phyloP scores from a whole-genome alignment of 2,888 invertebrate species.

The Anaspis maculata region DNA sequence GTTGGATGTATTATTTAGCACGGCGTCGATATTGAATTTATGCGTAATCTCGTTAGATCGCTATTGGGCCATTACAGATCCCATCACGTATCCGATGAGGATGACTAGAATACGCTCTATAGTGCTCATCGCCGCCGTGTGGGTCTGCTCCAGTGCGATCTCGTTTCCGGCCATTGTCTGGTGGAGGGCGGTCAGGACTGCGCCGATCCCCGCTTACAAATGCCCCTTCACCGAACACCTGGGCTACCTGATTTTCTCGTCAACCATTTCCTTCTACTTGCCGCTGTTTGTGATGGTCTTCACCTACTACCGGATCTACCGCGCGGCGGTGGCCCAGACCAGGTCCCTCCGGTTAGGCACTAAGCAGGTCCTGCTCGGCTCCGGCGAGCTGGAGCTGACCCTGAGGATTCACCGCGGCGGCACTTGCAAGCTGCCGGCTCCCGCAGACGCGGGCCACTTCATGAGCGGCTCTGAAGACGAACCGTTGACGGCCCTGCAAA shows the following conservation, averaged over 20 bases:
- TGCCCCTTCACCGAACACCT: slow-evolving; percentile 96
- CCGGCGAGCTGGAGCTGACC: slow-evolving; percentile 80
- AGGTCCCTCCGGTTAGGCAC: slow-evolving; percentile 84
- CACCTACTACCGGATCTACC: slow-evolving; percentile 93
- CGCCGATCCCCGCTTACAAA: slow-evolving; percentile 72
- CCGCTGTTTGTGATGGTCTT: slow-evolving; percentile 97
- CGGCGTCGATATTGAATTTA: slow-evolving; percentile 93
- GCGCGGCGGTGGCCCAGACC: slow-evolving; percentile 88
- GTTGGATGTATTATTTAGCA: slow-evolving; percentile 92
- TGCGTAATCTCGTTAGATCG: slow-evolving; percentile 95
- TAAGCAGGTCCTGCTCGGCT: slow-evolving; percentile 79
- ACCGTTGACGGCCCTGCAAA: slow-evolving; percentile 67
- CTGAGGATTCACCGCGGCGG: slow-evolving; percentile 91
- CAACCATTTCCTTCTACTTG: slow-evolving; percentile 94
- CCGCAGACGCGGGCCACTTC: slow-evolving; percentile 25
- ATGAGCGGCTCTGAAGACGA: slow-evolving; percentile 63
- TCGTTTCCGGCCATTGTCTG: slow-evolving; percentile 97
- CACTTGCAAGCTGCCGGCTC: slow-evolving; percentile 51
- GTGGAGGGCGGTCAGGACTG: slow-evolving; percentile 84
- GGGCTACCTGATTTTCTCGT: slow-evolving; percentile 94
- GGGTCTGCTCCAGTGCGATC: slow-evolving; percentile 94
- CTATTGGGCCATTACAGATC: slow-evolving; percentile 98
- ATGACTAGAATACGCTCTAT: slow-evolving; percentile 87
- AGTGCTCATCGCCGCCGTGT: slow-evolving; percentile 84
- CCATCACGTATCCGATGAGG: slow-evolving; percentile 91